Percentiles rank a stretch among this genome's conserved stretches.
phyloP scores from a whole-genome alignment of 1,140 invertebrate species.

The Trichoplusia ni region DNA sequence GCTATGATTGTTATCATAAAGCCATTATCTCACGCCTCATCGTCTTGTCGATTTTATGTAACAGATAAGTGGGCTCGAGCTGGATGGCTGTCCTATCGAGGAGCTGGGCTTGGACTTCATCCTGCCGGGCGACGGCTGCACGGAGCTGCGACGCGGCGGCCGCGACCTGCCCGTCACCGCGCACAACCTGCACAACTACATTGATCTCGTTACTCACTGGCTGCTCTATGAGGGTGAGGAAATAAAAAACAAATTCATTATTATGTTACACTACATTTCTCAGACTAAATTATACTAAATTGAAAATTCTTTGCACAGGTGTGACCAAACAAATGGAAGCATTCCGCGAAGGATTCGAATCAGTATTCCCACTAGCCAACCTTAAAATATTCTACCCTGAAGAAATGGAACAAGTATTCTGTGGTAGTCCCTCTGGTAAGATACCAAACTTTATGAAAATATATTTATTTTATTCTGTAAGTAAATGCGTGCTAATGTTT shows the following conservation, averaged over 20 bases:
- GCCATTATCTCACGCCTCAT: too few relatives aligned
- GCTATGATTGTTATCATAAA: too few relatives aligned
- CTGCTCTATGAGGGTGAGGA: slow-evolving; percentile 88
- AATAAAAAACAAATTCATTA: background rate
- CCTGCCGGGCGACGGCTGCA: slow-evolving; percentile 94
- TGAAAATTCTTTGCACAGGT: slow-evolving; percentile 83
- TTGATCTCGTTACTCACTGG: slow-evolving; percentile 91
- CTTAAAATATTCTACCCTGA: slow-evolving; percentile 97
- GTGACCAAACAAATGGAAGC: slow-evolving; percentile 98
- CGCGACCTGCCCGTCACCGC: slow-evolving; percentile 94
- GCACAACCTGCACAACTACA: slow-evolving; percentile 97
- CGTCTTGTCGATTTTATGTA: too few relatives aligned
- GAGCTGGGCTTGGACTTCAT: slow-evolving; percentile 97
- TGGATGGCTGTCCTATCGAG: slow-evolving; percentile 95
- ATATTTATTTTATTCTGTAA: background rate
- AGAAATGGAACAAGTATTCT: slow-evolving; percentile 98
- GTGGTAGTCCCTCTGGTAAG: slow-evolving; percentile 89
- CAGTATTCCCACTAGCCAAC: slow-evolving; percentile 94
- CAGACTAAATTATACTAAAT: too few relatives aligned
- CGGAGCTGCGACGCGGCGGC: slow-evolving; percentile 97
- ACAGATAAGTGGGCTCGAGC: slow-evolving; percentile 88
- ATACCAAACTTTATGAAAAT: background rate
- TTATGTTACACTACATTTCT: background rate
- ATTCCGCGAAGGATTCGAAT: slow-evolving; percentile 98
- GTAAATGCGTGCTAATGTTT: background rate